Base-by-base conservation (phyloP, 2,113 vertebrate species). In the Antennarius striatus region DNA sequence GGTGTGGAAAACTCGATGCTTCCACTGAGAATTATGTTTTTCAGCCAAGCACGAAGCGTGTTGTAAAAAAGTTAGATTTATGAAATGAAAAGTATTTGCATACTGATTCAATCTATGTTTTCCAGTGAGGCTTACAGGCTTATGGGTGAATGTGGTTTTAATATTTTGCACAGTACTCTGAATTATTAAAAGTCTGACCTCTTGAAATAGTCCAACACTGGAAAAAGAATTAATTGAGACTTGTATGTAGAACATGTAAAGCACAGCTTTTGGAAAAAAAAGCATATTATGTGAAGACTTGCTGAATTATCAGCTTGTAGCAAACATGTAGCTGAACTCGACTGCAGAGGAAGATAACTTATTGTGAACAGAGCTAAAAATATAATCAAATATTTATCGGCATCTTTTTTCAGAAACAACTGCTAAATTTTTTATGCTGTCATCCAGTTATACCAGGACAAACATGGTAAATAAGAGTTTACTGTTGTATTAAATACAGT, bases 401-500 rank as follows among this genome's bases (percentile, higher is more conserved):
- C 6, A 1, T 53, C 4, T 42, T 48, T 45, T 49, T 32, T 9
- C n/a, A 47, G 9, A 36, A 30, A 54, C 45, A 67, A 16, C 29
- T 36, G 28, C 57, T 4, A 50, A 47, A 68, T 36, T 16, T 29
- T 56, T 63, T 43, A 39, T 51, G 13, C n/a, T 28, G 3, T 62
- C 4, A 28, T 46, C 4, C 50, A 47, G 16, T 52, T 47, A 15
- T 49, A 13, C 30, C 7, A 10, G 11, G n/a, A 5, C 1, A 13
- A 32, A 55, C 50, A 71, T 29, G 15, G 46, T 52, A 59, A 71
- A 74, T 58, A n/a, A 61, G 43, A 40, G 53, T 43, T 50, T 67
- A 22, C 22, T 22, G 22, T 22, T 71, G 64, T 50, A 70, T 73
- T 59, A 28, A 28, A 13, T 36, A 16, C 29, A 28, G 17, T 40